phyloP scores from a whole-genome alignment of 2,888 invertebrate genomes.

The Heliconius cydno region DNA sequence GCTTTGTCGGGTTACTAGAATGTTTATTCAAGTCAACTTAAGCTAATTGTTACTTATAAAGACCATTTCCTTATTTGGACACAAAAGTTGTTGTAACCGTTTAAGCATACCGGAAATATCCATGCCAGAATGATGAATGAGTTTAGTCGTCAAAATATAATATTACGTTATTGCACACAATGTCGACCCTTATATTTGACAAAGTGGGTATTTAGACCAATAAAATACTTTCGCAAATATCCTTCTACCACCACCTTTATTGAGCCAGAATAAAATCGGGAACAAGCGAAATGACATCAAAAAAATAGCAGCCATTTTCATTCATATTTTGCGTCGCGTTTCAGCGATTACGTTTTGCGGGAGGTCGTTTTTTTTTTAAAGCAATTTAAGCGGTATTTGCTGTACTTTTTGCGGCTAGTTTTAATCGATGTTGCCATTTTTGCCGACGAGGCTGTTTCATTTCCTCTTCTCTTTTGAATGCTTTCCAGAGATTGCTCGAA shows the following conservation, averaged over 20 bases:
- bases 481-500: slow-evolving; percentile 27
- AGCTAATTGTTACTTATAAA: background rate
- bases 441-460: slow-evolving; percentile 41
- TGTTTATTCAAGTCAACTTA: background rate
- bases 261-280: slow-evolving; percentile 59
- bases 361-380: slow-evolving; percentile 64
- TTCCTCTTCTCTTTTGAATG: slow-evolving; percentile 37
- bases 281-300: slow-evolving; percentile 60
- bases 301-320: slow-evolving; percentile 55
- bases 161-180: slow-evolving; percentile 8
- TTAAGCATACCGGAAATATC: slow-evolving; percentile 6
- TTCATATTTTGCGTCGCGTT: slow-evolving; percentile 70
- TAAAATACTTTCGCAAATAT: slow-evolving; percentile 51
- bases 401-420: slow-evolving; percentile 74
- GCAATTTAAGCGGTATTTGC: slow-evolving; percentile 70
- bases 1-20: background rate
- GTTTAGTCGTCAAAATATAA: slow-evolving; percentile 10
- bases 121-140: slow-evolving; percentile 14
- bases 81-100: background rate
- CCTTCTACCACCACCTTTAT: slow-evolving; percentile 54
- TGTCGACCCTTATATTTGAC: slow-evolving; percentile 29
- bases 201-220: slow-evolving; percentile 22
- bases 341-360: slow-evolving; percentile 69
- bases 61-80: background rate
- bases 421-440: slow-evolving; percentile 79